Percentiles rank a stretch among this genome's conserved stretches.
These are phyloP conservation scores for Porites divaricata DNA, from an alignment of 92 coral and sea anemone genomes.

Conservation along the genomic window DNA sequence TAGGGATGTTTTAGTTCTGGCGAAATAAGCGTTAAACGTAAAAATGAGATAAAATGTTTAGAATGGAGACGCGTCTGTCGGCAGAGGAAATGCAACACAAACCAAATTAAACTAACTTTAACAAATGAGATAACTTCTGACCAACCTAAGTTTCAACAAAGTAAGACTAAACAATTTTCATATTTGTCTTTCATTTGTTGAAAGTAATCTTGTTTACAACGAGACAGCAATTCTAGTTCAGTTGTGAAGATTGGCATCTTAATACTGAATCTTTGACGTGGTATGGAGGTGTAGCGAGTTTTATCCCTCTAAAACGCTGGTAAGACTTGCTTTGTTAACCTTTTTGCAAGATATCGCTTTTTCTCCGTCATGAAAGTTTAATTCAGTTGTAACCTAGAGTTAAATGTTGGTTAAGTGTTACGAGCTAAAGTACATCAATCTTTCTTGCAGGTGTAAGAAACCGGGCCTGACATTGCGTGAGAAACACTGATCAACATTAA, in stretches of 20 bases:
- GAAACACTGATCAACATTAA: neutral
- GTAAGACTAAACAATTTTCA: slow-evolving; percentile 21
- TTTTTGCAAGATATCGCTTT: neutral
- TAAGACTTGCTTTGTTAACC: neutral
- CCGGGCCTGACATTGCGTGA: neutral
- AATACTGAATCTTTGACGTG: neutral
- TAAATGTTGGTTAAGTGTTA: neutral
- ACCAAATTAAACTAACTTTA: neutral
- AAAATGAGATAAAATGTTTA: slow-evolving; percentile 14
- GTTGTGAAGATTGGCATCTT: neutral
- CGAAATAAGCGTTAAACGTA: neutral
- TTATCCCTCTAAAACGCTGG: neutral
- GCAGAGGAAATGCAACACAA: neutral
- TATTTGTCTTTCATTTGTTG: slow-evolving; percentile 4
- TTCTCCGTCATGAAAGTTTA: neutral
- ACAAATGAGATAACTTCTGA: neutral
- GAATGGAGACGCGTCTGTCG: slow-evolving; percentile 9
- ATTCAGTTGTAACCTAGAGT: neutral
- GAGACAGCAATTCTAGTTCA: neutral
- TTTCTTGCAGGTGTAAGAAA: neutral
- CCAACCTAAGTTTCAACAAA: slow-evolving; percentile 13
- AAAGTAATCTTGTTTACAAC: neutral
- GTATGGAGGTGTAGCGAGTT: neutral
- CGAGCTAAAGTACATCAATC: neutral
- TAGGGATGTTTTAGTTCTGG: slow-evolving; percentile 28